Percentiles rank a stretch among this genome's conserved stretches.
Evolutionary conservation across 1,140 invertebrate species (phyloP).

Genomic region (Cydia pomonella): DNA sequence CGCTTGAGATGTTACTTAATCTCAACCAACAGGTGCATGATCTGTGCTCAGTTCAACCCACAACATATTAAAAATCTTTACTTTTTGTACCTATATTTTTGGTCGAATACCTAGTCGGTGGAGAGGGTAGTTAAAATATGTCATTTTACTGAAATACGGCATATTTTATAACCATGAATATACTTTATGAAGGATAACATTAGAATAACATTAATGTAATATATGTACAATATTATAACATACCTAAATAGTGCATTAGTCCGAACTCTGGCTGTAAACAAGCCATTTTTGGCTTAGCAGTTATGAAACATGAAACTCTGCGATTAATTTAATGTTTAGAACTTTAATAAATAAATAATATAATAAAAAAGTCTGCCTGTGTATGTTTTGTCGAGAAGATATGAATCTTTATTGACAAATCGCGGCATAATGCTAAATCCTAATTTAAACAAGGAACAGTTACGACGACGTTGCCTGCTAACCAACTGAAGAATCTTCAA

Average conservation of each 20-base stretch:
- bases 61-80: not conserved
- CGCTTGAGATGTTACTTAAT: not conserved
- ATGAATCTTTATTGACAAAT: slow-evolving; percentile 10
- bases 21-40: not conserved
- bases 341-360: no score
- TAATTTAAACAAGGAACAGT: not conserved
- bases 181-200: no score
- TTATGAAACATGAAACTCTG: no score
- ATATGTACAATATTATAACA: no score
- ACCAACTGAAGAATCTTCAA: not conserved
- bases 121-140: not conserved
- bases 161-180: no score
- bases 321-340: no score
- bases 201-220: no score
- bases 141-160: not conserved
- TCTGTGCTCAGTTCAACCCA: not conserved
- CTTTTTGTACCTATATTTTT: no score
- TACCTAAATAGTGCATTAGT: no score
- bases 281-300: no score
- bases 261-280: no score
- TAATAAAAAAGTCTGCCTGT: no score
- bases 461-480: not conserved
- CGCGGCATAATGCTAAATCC: not conserved
- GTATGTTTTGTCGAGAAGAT: not conserved
- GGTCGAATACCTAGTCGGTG: not conserved